phyloP scores from a whole-genome alignment of 2,888 invertebrate species.

The Cryptosula pallasiana region DNA sequence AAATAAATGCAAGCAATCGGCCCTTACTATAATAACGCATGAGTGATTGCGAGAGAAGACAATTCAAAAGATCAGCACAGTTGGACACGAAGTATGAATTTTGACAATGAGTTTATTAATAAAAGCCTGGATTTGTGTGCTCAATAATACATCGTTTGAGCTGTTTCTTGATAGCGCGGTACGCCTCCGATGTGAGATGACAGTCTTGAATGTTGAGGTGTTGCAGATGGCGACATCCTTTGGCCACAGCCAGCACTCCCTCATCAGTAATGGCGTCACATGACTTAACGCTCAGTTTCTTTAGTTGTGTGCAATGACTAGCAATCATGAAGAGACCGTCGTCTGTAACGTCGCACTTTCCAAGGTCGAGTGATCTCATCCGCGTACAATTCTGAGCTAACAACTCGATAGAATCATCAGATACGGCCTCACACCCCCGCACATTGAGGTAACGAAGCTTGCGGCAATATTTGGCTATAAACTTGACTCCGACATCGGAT shows the following conservation, averaged over 20 bases:
- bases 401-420: constrained; percentile 84
- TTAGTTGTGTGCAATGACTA: constrained; percentile 70
- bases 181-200: constrained; percentile 80
- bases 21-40: too few relatives aligned
- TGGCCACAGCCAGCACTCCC: constrained; percentile 80
- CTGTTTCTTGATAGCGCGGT: constrained; percentile 83
- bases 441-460: constrained; percentile 81
- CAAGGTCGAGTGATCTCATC: constrained; percentile 79
- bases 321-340: constrained; percentile 79
- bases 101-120: too few relatives aligned
- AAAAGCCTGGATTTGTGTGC: constrained; percentile 90
- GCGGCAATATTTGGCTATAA: constrained; percentile 79
- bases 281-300: constrained; percentile 80
- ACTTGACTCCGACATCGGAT: constrained; percentile 76
- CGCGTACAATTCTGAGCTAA: constrained; percentile 79
- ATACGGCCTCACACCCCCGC: constrained; percentile 85
- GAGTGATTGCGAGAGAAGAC: too few relatives aligned
- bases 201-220: constrained; percentile 91
- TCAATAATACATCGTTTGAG: constrained; percentile 89
- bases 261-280: constrained; percentile 86
- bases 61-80: too few relatives aligned
- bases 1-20: too few relatives aligned
- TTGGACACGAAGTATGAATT: too few relatives aligned
- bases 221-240: constrained; percentile 80
- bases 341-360: constrained; percentile 89